Evolutionary conservation across 2,797 vertebrate species (phyloP).

Genomic region (Anguilla obscura): DNA sequence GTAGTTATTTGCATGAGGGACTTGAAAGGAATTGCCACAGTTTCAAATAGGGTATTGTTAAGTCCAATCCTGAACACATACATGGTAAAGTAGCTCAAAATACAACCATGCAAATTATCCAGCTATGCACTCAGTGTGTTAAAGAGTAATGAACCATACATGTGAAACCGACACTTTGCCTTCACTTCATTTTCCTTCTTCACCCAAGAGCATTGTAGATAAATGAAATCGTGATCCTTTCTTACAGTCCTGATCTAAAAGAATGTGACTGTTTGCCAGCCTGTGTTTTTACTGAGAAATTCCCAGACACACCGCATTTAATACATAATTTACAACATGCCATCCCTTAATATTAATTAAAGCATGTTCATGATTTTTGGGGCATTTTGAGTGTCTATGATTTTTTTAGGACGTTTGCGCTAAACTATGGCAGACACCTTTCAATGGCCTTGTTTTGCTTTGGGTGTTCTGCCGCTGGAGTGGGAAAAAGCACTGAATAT

Average conservation of each 20-base stretch:
- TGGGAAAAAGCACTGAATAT: constrained; percentile 2
- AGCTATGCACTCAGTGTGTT: not conserved
- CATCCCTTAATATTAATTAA: not conserved
- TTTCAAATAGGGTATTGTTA: not conserved
- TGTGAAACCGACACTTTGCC: not conserved
- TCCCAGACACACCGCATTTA: not conserved
- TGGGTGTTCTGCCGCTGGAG: not conserved
- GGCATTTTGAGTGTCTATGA: not conserved
- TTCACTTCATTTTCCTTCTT: constrained; percentile 1
- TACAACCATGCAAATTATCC: not conserved
- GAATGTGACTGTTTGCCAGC: not conserved
- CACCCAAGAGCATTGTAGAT: not conserved
- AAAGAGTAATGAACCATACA: constrained; percentile 16
- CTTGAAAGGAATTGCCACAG: not conserved
- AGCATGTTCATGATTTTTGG: not conserved
- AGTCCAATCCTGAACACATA: not conserved
- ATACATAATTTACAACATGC: not conserved
- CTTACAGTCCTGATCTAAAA: not conserved
- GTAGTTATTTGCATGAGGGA: not conserved
- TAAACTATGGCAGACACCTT: not conserved
- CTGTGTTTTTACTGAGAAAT: not conserved
- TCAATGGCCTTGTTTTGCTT: not conserved
- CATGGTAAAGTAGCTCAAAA: not conserved
- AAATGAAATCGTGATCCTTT: not conserved
- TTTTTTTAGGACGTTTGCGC: not conserved